phyloP scores from a whole-genome alignment of 2,797 vertebrate genomes.

The Mareca strepera region DNA sequence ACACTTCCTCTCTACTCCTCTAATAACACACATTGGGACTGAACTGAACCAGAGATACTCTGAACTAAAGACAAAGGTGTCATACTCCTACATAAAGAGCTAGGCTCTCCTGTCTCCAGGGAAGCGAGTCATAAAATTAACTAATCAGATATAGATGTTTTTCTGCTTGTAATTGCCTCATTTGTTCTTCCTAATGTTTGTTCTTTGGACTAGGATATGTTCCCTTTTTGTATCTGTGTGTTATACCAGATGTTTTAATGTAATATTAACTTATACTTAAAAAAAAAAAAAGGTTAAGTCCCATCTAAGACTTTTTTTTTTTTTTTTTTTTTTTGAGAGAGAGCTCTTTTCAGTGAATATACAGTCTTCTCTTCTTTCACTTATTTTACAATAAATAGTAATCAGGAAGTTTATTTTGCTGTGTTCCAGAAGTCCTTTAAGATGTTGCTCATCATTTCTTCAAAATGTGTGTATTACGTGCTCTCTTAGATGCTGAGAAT shows the following conservation, averaged over 20 bases:
- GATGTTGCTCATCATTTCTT: neutral
- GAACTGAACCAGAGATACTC: neutral
- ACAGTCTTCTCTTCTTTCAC: neutral
- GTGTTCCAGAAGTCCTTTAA: neutral
- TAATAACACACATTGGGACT: neutral
- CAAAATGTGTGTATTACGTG: neutral
- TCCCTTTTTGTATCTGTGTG: neutral
- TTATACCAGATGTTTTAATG: neutral
- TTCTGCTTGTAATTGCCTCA: conserved; percentile 24
- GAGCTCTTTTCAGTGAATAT: neutral
- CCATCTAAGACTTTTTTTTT: neutral
- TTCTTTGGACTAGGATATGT: neutral
- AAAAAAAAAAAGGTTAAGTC: neutral
- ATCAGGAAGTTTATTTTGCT: neutral
- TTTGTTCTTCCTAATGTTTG: conserved; percentile 33
- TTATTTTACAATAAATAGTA: neutral
- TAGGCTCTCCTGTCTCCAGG: neutral
- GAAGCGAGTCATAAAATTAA: conserved; percentile 11
- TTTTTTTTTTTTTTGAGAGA: neutral
- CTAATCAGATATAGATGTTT: conserved; percentile 5
- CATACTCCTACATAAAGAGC: neutral
- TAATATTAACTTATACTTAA: neutral
- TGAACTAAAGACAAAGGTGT: neutral
- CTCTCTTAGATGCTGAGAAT: neutral
- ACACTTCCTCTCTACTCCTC: neutral